These are phyloP conservation scores for Tenrec ecaudatus DNA, from an alignment of 2,113 vertebrate genomes.

Conservation along the genomic window DNA sequence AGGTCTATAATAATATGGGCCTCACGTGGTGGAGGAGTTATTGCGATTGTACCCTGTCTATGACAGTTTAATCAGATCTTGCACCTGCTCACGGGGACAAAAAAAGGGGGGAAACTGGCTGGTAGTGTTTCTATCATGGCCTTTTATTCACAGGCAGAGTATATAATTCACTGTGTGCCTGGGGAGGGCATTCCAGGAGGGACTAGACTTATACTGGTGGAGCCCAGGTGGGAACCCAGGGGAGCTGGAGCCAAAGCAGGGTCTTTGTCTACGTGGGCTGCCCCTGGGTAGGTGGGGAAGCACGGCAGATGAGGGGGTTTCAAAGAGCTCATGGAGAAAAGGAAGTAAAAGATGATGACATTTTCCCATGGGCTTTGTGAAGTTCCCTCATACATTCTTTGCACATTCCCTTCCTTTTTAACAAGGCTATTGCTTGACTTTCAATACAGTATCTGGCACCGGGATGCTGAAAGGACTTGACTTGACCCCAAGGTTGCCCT, in stretches of 20 bases:
- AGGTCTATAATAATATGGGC: conserved; percentile 64
- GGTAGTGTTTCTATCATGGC: conserved; percentile 40
- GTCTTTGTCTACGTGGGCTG: conserved; percentile 5
- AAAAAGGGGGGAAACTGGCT: conserved; percentile 45
- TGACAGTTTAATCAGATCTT: conserved; percentile 86
- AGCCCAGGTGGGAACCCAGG: conserved; percentile 1
- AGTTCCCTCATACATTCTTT: background rate
- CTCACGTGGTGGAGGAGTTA: conserved; percentile 70
- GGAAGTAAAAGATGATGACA: too few species aligned
- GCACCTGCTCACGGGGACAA: conserved; percentile 82
- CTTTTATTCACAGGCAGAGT: conserved; percentile 66
- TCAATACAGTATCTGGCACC: background rate
- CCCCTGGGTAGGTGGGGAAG: background rate
- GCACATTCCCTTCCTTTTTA: background rate
- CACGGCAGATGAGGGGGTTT: too few species aligned
- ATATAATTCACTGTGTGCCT: conserved; percentile 60
- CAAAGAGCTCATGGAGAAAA: too few species aligned
- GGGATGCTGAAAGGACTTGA: background rate
- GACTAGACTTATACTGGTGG: conserved; percentile 57
- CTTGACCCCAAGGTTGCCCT: background rate
- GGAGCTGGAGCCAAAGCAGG: conserved; percentile 2
- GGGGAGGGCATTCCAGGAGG: fast-evolving
- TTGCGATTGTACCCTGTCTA: conserved; percentile 68
- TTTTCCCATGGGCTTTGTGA: too few species aligned
- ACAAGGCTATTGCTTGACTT: background rate